These are phyloP conservation scores for Pangasius krempfi DNA, from an alignment of 2,797 vertebrate genomes.

Conservation along the genomic window DNA sequence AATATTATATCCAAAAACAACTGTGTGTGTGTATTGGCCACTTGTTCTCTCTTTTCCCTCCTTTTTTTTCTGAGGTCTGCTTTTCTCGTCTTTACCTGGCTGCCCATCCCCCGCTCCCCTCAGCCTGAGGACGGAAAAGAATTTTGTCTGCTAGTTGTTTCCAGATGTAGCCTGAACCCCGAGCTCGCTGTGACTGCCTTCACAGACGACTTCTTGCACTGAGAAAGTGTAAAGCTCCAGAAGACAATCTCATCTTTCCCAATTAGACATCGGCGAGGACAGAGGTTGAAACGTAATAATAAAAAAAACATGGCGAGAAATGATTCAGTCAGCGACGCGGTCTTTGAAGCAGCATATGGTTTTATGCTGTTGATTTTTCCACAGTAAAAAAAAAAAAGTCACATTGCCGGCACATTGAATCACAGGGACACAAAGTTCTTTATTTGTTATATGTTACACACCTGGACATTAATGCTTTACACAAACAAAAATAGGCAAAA, in stretches of 20 bases:
- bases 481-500: not conserved
- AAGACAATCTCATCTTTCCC: conserved; percentile 43
- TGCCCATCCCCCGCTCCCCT: conserved; percentile 46
- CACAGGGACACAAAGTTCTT: not conserved
- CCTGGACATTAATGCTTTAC: not conserved
- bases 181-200: conserved; percentile 68
- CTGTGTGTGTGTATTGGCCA: conserved; percentile 19
- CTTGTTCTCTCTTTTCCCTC: not conserved
- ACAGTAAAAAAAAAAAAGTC: not conserved
- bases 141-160: conserved; percentile 77
- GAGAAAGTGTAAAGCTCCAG: conserved; percentile 34
- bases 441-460: conserved; percentile 3
- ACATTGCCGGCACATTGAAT: not conserved
- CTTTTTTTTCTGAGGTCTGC: conserved; percentile 20
- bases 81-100: conserved; percentile 61
- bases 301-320: not conserved
- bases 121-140: conserved; percentile 61
- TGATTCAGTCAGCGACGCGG: conserved; percentile 10
- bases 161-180: conserved; percentile 73
- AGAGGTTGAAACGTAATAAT: conserved; percentile 14
- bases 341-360: conserved; percentile 30
- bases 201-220: conserved; percentile 48
- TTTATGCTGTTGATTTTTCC: conserved; percentile 19
- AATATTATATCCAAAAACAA: conserved; percentile 28
- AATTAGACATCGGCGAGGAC: conserved; percentile 27